Conservation (phyloP, 2,888 invertebrate species). For the Aradus depressus region DNA sequence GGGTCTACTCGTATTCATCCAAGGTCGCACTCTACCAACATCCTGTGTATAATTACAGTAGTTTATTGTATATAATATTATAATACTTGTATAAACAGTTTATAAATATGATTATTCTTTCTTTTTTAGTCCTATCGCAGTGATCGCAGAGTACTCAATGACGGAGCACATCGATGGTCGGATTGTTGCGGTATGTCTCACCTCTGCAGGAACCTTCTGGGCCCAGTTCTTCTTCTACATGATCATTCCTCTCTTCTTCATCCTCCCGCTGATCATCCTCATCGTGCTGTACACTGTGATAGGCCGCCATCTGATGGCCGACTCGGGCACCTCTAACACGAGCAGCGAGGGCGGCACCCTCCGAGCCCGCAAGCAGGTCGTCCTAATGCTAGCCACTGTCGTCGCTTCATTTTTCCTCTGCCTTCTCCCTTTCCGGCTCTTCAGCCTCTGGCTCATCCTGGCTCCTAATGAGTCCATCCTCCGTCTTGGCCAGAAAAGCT, state of each 20-base stretch:
- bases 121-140: conserved; percentile 50
- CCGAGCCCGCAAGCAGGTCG: conserved; percentile 68
- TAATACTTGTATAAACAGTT: too few relatives aligned
- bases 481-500: conserved; percentile 60
- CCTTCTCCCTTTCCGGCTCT: conserved; percentile 71
- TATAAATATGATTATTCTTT: too few relatives aligned
- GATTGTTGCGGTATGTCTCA: conserved; percentile 53
- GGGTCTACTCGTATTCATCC: too few relatives aligned
- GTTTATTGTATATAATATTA: too few relatives aligned
- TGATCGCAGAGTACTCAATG: conserved; percentile 58
- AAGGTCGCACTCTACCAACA: too few relatives aligned
- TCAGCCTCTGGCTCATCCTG: conserved; percentile 72
- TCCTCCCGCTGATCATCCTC: conserved; percentile 66
- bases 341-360: conserved; percentile 46
- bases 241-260: conserved; percentile 63
- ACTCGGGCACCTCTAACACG: conserved; percentile 36
- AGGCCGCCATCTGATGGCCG: conserved; percentile 66
- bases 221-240: conserved; percentile 68
- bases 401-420: conserved; percentile 81
- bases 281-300: conserved; percentile 72
- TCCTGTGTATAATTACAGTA: too few relatives aligned
- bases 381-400: conserved; percentile 75
- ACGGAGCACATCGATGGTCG: conserved; percentile 58
- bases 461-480: conserved; percentile 56
- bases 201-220: conserved; percentile 64